Percentiles rank a stretch among this genome's conserved stretches.
These are phyloP conservation scores for Scotopteryx bipunctaria DNA, from an alignment of 2,888 invertebrate species.

Conservation along the genomic window DNA sequence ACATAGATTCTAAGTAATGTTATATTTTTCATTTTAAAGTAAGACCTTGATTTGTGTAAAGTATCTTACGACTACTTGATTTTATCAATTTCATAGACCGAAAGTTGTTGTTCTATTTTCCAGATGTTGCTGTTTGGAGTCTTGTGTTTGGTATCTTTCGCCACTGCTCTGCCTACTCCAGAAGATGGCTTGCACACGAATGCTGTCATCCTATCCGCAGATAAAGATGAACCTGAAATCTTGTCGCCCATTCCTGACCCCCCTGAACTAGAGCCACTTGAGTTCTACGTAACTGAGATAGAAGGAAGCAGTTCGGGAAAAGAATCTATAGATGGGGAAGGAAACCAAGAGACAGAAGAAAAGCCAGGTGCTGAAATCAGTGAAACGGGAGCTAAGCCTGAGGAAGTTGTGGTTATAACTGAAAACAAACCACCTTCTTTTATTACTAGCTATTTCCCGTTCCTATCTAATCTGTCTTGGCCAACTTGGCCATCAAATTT, in stretches of 20 bases:
- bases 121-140: constrained; percentile 52
- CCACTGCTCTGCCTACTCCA: constrained; percentile 46
- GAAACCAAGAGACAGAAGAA: constrained; percentile 4
- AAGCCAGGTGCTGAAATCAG: constrained; percentile 6
- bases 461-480: constrained; percentile 1
- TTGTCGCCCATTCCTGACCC: constrained; percentile 19
- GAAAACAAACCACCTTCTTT: constrained; percentile 10
- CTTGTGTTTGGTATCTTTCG: constrained; percentile 47
- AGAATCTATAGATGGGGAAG: constrained; percentile 9
- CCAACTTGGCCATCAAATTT: background rate
- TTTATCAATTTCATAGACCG: no score
- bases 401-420: background rate
- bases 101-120: constrained; percentile 25
- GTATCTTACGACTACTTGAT: no score
- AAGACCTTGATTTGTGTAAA: no score
- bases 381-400: constrained; percentile 14
- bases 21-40: background rate
- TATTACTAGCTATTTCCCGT: background rate
- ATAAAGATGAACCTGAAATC: constrained; percentile 13
- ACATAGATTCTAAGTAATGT: background rate
- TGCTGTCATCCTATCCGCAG: background rate
- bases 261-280: constrained; percentile 27
- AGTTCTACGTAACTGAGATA: background rate
- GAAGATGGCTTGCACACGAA: constrained; percentile 22
- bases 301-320: no score